These are phyloP conservation scores for Karalla daura DNA, from an alignment of 2,797 vertebrate species.

Conservation along the genomic window DNA sequence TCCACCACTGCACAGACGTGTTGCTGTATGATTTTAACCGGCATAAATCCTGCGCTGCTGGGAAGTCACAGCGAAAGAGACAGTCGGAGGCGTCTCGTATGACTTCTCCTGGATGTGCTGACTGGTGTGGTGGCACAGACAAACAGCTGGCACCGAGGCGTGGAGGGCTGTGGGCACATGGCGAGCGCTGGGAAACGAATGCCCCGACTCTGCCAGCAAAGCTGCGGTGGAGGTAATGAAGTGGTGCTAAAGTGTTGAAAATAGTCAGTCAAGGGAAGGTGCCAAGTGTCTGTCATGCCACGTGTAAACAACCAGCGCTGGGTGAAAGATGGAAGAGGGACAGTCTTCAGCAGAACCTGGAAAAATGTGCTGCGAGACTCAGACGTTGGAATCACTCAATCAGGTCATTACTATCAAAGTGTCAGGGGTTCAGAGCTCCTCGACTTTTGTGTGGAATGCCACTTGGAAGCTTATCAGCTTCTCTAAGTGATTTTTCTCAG, in stretches of 20 bases:
- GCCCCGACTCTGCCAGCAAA: conserved; percentile 44
- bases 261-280: conserved; percentile 38
- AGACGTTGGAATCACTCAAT: background rate
- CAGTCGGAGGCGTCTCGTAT: conserved; percentile 7
- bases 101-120: conserved; percentile 31
- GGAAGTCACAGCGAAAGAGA: conserved; percentile 17
- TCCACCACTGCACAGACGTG: background rate
- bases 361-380: background rate
- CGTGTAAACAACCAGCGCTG: conserved; percentile 7
- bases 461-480: background rate
- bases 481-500: too few species aligned
- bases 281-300: conserved; percentile 42
- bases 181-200: conserved; percentile 46
- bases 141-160: conserved; percentile 42
- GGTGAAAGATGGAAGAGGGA: conserved; percentile 4
- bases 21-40: background rate
- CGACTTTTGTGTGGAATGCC: background rate
- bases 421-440: background rate
- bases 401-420: background rate
- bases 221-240: conserved; percentile 63
- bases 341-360: background rate
- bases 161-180: conserved; percentile 34
- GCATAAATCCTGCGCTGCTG: conserved; percentile 1
- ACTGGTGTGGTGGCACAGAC: conserved; percentile 30
- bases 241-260: conserved; percentile 64